Base-by-base conservation (phyloP, 1,140 invertebrate genomes). In the Homalodisca vitripennis region DNA sequence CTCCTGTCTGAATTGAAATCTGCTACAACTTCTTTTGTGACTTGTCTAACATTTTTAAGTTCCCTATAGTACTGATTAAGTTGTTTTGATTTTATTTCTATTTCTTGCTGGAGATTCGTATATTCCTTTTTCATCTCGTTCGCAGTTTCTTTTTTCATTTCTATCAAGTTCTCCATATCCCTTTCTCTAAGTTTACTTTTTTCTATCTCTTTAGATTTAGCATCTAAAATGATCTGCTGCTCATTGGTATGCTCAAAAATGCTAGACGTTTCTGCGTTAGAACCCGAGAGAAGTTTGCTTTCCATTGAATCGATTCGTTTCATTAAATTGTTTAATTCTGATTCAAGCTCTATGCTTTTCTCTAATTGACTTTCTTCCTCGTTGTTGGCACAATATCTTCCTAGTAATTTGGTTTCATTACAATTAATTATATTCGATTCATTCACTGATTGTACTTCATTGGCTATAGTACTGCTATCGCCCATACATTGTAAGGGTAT, bases 61-160 rank as follows among this genome's bases (percentile, higher is more conserved):
- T 89, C 88, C 24, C 82, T 79, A 75, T 88, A 86, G 66, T 91
- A 76, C 78, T 92, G 90, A 73, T 90, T 92, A 29, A 92, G 81
- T 82, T 95, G 93, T 74, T 90, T 91, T 17, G 92, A 92, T 79
- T 97, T 97, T 26, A 90, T 85, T 78, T 97, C 95, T 1, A 97
- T 92, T 81, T 97, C 94, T 79, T 96, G 93, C 78, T 95, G 92
- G 20, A 97, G 80, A 65, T 88, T 93, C 10, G 89, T 85, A 77
- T 93, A 97, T 0, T 92, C 94, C 77, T 92, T 90, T 46, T 89
- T 87, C 31, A 97, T 87, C 77, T 92, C 92, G 65, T 89, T 82
- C 1, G 93, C 93, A 6, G 89, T 92, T 76, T 97, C 91, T 77
- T 98, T 93, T 78, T 95, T 89, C 72, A 90, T 79, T 77, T 95